Conservation (phyloP, 2,797 vertebrate species). For the Channallabes apus region DNA sequence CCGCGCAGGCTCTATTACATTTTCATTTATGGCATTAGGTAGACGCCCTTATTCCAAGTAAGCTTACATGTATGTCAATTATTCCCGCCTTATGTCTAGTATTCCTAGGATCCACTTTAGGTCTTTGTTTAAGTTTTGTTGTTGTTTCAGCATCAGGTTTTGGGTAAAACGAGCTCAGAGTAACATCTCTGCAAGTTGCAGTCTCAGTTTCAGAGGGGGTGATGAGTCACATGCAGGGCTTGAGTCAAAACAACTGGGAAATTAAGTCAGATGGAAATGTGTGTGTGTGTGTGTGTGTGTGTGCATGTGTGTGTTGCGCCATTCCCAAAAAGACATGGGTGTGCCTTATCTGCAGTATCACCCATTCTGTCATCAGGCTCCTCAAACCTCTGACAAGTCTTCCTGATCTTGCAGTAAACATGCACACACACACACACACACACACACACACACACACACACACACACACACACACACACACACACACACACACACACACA, state of each 20-base stretch:
- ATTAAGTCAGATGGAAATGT: neutral
- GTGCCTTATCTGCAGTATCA: neutral
- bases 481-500: slow-evolving; percentile 22
- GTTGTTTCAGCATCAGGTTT: neutral
- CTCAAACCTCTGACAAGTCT: neutral
- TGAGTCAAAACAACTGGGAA: slow-evolving; percentile 28
- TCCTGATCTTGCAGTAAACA: neutral
- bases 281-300: slow-evolving; percentile 17
- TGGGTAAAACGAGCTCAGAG: neutral
- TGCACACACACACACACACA: neutral
- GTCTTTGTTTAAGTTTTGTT: neutral
- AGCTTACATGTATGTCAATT: too few relatives aligned
- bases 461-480: slow-evolving; percentile 6
- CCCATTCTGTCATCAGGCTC: neutral
- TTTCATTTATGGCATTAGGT: too few relatives aligned
- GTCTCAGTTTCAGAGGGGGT: neutral
- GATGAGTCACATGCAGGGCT: slow-evolving; percentile 30
- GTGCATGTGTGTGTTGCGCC: slow-evolving; percentile 30
- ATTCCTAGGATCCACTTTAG: neutral
- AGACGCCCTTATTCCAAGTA: too few relatives aligned
- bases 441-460: slow-evolving; percentile 22
- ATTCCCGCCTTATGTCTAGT: too few relatives aligned
- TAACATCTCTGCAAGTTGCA: neutral
- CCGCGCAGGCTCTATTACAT: neutral
- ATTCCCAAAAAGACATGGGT: neutral